Conservation (phyloP, 1,140 invertebrate genomes). For the Scaptomyza graminum region DNA sequence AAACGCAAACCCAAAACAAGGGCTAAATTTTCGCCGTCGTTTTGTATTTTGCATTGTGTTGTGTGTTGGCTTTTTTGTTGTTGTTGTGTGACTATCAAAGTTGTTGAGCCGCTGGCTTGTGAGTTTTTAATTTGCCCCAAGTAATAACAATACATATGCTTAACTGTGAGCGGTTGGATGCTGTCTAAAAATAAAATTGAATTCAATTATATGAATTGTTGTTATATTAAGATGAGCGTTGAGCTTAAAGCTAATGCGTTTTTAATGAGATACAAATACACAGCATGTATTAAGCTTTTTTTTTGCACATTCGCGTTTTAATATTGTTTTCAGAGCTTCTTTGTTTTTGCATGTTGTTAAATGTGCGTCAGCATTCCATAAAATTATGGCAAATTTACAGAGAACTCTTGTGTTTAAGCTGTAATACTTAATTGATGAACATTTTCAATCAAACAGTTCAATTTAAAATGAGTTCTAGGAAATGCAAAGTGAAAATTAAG, state of each 20-base stretch:
- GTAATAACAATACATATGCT: slow-evolving; percentile 37
- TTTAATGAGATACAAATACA: slow-evolving; percentile 26
- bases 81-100: slow-evolving; percentile 32
- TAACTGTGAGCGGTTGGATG: neutral
- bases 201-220: slow-evolving; percentile 38
- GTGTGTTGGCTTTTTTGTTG: neutral
- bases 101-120: slow-evolving; percentile 50
- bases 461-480: no score
- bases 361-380: neutral
- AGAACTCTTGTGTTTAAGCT: no score
- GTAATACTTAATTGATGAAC: neutral
- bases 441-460: no score
- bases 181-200: slow-evolving; percentile 27
- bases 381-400: neutral
- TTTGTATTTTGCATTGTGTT: slow-evolving; percentile 12
- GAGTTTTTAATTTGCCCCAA: slow-evolving; percentile 69
- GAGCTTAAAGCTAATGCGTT: slow-evolving; percentile 24
- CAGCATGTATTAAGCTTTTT: neutral
- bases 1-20: slow-evolving; percentile 8
- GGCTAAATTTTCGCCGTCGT: slow-evolving; percentile 40
- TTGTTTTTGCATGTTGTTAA: neutral
- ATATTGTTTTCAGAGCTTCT: neutral
- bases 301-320: neutral
- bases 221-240: neutral
- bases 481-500: no score